phyloP scores from a whole-genome alignment of 2,888 invertebrate genomes.

The Drosophila anomelani region DNA sequence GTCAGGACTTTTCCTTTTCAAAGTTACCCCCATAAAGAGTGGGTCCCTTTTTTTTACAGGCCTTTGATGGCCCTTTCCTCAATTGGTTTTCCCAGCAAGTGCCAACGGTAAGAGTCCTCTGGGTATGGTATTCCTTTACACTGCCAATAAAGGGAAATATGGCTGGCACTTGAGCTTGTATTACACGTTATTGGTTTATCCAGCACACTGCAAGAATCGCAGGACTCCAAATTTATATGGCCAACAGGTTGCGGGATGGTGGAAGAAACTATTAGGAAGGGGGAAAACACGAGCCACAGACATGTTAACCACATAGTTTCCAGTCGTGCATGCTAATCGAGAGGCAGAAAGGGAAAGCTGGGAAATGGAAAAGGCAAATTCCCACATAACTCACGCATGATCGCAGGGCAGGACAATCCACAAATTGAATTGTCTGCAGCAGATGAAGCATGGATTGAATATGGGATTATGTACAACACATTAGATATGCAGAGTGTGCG shows the following conservation, averaged over 20 bases:
- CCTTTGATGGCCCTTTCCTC: conserved; percentile 20
- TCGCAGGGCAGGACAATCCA: conserved; percentile 14
- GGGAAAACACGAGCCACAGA: conserved; percentile 11
- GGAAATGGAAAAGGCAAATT: conserved; percentile 17
- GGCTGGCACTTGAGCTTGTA: conserved; percentile 10
- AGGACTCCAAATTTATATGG: neutral
- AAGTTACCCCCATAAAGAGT: conserved; percentile 30
- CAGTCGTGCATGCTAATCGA: conserved; percentile 28
- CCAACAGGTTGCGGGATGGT: conserved; percentile 25
- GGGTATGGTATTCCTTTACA: conserved; percentile 21
- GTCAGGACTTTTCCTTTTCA: conserved; percentile 18
- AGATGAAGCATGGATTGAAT: conserved; percentile 62
- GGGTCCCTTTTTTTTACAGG: conserved; percentile 24
- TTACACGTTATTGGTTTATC: conserved; percentile 13
- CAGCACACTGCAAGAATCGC: conserved; percentile 18
- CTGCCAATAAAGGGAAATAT: conserved; percentile 26
- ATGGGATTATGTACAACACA: conserved; percentile 41
- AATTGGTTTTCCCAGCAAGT: conserved; percentile 15
- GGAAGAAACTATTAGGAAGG: neutral
- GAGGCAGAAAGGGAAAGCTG: conserved; percentile 1
- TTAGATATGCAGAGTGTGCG: conserved; percentile 22
- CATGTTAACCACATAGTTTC: conserved; percentile 27
- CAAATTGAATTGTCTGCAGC: conserved; percentile 51
- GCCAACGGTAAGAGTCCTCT: conserved; percentile 9
- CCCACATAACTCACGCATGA: conserved; percentile 33